phyloP scores from a whole-genome alignment of 2,113 vertebrate species.

The Anarhynchus alexandrinus region DNA sequence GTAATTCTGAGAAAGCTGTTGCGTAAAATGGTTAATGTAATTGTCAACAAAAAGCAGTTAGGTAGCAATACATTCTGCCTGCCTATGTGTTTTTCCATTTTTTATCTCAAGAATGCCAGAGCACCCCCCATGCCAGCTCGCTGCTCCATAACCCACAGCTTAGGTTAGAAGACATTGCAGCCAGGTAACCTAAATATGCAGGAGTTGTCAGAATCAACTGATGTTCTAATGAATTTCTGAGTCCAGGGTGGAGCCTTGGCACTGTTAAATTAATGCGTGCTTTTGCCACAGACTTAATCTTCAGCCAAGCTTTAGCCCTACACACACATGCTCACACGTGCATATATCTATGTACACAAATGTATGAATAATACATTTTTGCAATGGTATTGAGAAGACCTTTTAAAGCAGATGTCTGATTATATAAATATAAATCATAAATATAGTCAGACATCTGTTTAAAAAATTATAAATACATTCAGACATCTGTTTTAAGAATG shows the following conservation, averaged over 20 bases:
- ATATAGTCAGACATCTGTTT: conserved; percentile 53
- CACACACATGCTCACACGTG: not conserved
- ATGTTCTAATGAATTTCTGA: not conserved
- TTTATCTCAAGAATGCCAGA: not conserved
- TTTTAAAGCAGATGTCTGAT: conserved; percentile 43
- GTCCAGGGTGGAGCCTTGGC: not conserved
- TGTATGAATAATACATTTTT: conserved; percentile 39
- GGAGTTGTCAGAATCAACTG: not conserved
- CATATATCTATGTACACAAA: not conserved
- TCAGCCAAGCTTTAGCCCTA: not conserved
- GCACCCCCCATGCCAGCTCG: not conserved
- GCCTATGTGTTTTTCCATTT: no score
- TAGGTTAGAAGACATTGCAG: not conserved
- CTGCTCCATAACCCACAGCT: not conserved
- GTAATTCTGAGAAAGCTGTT: not conserved
- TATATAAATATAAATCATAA: conserved; percentile 51
- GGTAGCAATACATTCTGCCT: not conserved
- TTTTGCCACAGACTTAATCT: not conserved
- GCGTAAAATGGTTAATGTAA: not conserved
- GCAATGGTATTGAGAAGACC: not conserved
- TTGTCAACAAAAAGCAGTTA: not conserved
- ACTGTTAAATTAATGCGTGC: not conserved
- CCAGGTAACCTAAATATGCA: not conserved
- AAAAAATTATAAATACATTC: conserved; percentile 49
- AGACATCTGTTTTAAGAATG: conserved; percentile 55